Conservation (phyloP, 1,140 invertebrate genomes). For the Ericerus pela region DNA sequence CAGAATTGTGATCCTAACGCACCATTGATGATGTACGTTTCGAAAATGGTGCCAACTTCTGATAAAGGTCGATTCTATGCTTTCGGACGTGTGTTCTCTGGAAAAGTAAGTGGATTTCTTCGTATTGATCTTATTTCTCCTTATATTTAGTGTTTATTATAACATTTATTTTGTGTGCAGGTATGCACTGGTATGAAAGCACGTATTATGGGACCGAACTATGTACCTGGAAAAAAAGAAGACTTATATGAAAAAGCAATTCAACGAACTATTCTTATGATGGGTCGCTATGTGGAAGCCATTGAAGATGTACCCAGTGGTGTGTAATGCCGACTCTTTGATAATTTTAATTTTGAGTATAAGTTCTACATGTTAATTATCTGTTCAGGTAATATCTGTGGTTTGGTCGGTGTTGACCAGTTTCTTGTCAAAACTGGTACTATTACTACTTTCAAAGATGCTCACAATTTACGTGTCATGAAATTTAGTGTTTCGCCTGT, state of each 20-base stretch:
- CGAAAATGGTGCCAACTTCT: conserved; percentile 99
- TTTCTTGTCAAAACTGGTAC: conserved; percentile 99
- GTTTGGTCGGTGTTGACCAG: conserved; percentile 98
- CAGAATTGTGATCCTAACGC: conserved; percentile 89
- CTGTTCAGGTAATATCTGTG: conserved; percentile 77
- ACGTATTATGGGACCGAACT: conserved; percentile 98
- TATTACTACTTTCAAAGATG: conserved; percentile 96
- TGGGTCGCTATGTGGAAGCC: conserved; percentile 98
- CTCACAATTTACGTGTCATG: conserved; percentile 98
- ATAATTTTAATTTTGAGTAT: not conserved
- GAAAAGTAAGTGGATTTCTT: conserved; percentile 48
- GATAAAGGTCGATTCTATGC: conserved; percentile 99
- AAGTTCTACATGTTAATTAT: conserved; percentile 5
- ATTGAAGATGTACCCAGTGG: conserved; percentile 99
- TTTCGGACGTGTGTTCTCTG: conserved; percentile 98
- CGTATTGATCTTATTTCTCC: not conserved
- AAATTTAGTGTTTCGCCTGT: conserved; percentile 99
- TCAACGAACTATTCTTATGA: conserved; percentile 99
- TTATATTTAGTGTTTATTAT: too few species aligned
- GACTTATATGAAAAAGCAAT: conserved; percentile 98
- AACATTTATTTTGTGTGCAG: conserved; percentile 13
- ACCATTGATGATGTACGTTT: conserved; percentile 99
- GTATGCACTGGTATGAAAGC: conserved; percentile 87
- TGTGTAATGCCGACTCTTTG: conserved; percentile 22
- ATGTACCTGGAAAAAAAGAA: conserved; percentile 93